phyloP scores from a whole-genome alignment of 2,888 invertebrate species.

The Spodoptera exigua region DNA sequence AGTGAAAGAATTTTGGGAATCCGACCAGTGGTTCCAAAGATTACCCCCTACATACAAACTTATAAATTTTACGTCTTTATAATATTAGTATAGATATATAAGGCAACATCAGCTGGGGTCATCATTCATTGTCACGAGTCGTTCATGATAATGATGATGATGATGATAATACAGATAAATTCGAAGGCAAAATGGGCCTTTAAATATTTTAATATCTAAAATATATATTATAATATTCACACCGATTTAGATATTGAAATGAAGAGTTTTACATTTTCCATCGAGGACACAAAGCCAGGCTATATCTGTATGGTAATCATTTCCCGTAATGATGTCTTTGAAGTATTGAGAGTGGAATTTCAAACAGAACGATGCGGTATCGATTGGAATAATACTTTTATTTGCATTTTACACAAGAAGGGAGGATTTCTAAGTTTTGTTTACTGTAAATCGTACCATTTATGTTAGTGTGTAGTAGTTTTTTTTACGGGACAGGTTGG shows the following conservation, averaged over 20 bases:
- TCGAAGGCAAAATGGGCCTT: not conserved
- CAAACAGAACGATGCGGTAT: constrained; percentile 74
- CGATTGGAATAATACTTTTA: constrained; percentile 74
- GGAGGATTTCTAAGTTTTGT: constrained; percentile 57
- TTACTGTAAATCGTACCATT: constrained; percentile 17
- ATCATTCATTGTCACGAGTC: too few species aligned
- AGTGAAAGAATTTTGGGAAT: too few species aligned
- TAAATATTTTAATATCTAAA: constrained; percentile 3
- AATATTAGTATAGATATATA: too few species aligned
- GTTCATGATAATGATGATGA: too few species aligned
- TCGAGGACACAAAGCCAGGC: constrained; percentile 48
- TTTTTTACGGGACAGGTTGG: too few species aligned
- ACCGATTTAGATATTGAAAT: constrained; percentile 38
- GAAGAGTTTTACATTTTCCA: constrained; percentile 44
- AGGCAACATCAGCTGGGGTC: too few species aligned
- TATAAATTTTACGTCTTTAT: too few species aligned
- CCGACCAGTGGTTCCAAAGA: too few species aligned
- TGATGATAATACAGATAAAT: not conserved
- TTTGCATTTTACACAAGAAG: constrained; percentile 80
- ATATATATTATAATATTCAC: constrained; percentile 32
- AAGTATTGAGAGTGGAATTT: constrained; percentile 76
- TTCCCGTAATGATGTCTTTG: constrained; percentile 79
- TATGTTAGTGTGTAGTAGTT: constrained; percentile 20
- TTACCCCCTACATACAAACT: too few species aligned
- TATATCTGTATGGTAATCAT: constrained; percentile 73